Evolutionary conservation across 1,140 invertebrate species (phyloP).

Genomic region (Sitobion miscanthi): DNA sequence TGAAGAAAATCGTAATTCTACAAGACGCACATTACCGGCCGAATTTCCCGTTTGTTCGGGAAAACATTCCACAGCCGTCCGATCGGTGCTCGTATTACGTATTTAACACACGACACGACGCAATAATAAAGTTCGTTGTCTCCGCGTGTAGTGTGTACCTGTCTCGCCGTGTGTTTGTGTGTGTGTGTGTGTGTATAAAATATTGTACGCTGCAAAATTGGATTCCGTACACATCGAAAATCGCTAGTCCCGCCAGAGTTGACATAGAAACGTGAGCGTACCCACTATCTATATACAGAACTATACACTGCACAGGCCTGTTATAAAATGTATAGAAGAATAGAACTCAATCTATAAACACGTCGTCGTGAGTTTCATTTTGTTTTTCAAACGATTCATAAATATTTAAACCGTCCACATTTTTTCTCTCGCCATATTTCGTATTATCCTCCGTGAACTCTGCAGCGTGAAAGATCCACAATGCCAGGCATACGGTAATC

Average conservation of each 20-base stretch:
- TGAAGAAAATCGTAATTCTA: neutral
- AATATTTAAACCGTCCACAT: neutral
- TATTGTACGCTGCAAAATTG: neutral
- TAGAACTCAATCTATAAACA: conserved; percentile 2
- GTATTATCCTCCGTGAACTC: neutral
- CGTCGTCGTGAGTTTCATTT: neutral
- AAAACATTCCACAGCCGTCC: conserved; percentile 5
- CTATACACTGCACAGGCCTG: neutral
- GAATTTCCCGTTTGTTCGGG: neutral
- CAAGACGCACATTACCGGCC: neutral
- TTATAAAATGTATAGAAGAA: conserved; percentile 19
- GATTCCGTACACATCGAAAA: neutral
- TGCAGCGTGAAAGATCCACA: neutral
- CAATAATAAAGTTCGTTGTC: neutral
- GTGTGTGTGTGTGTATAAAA: neutral
- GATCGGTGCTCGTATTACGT: conserved; percentile 16
- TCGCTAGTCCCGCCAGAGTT: neutral
- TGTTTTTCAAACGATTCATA: conserved; percentile 1
- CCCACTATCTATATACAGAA: neutral
- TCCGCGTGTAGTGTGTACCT: neutral
- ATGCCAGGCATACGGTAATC: neutral
- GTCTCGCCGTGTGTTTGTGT: neutral
- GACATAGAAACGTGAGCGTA: neutral
- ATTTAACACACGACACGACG: conserved; percentile 16
- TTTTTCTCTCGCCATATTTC: neutral